Base-by-base conservation (phyloP, 2,797 vertebrate species). In the Phrynocephalus vlangalii region DNA sequence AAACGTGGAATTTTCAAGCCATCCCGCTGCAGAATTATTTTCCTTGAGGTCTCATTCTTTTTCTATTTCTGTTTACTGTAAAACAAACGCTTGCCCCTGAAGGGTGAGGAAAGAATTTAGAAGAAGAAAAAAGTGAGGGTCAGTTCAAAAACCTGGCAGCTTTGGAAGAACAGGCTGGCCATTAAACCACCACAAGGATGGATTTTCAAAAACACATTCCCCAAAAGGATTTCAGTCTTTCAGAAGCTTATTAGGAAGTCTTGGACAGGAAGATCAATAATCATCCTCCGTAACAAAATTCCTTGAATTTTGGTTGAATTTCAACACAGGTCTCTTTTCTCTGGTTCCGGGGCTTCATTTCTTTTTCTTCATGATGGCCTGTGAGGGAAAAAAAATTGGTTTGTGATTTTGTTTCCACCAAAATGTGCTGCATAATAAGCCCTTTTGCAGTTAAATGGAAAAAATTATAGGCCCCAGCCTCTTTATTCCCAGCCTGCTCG, bases 351-450 rank as follows among this genome's bases (percentile, higher is more conserved):
- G 3, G 50, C 28, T 52, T 87, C 38, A 66, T 48, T 86, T 81
- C 2, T 1, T 68, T 50, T 85, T n/a, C n/a, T 18, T 68, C 48
- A 88, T 44, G 48, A 88, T 85, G 24, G 78, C 87, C 87, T 88
- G 71, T 30, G 67, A 79, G 26, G 63, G 20, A 76, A 82, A 26
- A 44, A 88, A 52, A 73, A 13, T 7, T 6, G 20, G 3, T 75
- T 76, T 6, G 33, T 82, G 30, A 44, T 66, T 16, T 30, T 24
- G 68, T 63, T 66, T 86, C 16, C 26, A n/a, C 24, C 20, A 3
- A 8, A 26, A 20, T 16, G 16, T 18, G 1, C 13, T 13, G 60
- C 24, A 3, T 3, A 68, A 5, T 38, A 9, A 6, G 3, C 18
- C 76, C 3, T 9, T 15, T 50, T 30, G 1, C 6, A 22, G 38